Evolutionary conservation across 1,140 invertebrate species (phyloP), one percentile per base, ranked within the genome.

Genomic region (Drepana arcuata): DNA sequence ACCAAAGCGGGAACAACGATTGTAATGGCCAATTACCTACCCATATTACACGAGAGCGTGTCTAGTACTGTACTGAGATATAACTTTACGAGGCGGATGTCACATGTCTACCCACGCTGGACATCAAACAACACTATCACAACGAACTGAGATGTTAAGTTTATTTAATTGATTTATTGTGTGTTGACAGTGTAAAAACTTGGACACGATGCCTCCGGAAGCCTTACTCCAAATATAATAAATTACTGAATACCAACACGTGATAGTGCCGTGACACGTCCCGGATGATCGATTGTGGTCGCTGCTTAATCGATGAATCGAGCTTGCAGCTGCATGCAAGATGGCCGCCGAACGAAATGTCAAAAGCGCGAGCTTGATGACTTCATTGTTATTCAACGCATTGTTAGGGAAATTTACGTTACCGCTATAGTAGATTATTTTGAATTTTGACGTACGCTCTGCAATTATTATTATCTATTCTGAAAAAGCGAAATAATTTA

Each of bases 121-220:
- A 37, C 28, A 59, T 48, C 61, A 48, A 55, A 51, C 48, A 55
- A 16, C 27, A 26, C 27, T 53, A 62, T 61, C 58, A 15, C n/a
- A n/a, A n/a, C n/a, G 26, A 40, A 56, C 18, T 48, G 41, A 66
- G 59, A 68, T 58, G 66, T 62, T 54, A 59, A 39, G 31, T 56
- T 55, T 42, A 41, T 50, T 41, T 77, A 73, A 77, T 77, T 73
- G 72, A 71, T 78, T 74, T 74, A 78, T 74, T 70, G 63, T 61
- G 58, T 74, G 70, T 72, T 72, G 68, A 77, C 70, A 54, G 45
- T 39, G 57, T 59, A 64, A 51, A 61, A 51, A 46, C 45, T 52
- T n/a, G n/a, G n/a, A n/a, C n/a, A n/a, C n/a, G n/a, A 48, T 38
- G 48, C 63, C 53, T 63, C 64, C 73, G 70, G 72, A 73, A 62